Percentiles rank a stretch among this genome's conserved stretches.
Evolutionary conservation across 2,113 vertebrate species (phyloP).

Genomic region (Mustelus asterias): DNA sequence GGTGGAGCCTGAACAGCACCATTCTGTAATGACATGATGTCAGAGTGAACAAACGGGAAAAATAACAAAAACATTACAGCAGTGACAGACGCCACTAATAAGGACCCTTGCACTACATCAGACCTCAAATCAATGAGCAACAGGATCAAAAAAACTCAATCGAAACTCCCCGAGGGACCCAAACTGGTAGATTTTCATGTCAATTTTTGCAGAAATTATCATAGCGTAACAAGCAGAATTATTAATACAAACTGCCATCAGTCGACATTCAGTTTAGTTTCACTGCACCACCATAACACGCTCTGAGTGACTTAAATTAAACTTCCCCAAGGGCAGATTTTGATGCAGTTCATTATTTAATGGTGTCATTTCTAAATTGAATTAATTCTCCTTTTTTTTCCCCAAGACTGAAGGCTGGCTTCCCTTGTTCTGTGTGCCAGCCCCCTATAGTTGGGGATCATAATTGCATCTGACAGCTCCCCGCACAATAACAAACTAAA

Average conservation of each 20-base stretch:
- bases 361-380: constrained; percentile 57
- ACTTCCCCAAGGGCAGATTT: constrained; percentile 39
- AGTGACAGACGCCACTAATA: constrained; percentile 92
- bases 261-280: constrained; percentile 36
- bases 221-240: constrained; percentile 45
- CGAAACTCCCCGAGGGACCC: constrained; percentile 70
- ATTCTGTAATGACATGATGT: constrained; percentile 97
- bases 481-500: constrained; percentile 34
- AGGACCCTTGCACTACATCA: constrained; percentile 71
- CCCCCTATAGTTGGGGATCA: constrained; percentile 32
- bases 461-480: constrained; percentile 36
- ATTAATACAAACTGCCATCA: constrained; percentile 37
- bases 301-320: constrained; percentile 38
- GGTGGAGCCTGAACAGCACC: constrained; percentile 83
- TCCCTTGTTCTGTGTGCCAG: constrained; percentile 43
- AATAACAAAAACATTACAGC: constrained; percentile 74
- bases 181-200: constrained; percentile 61
- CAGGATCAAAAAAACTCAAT: constrained; percentile 70
- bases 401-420: constrained; percentile 44
- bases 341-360: constrained; percentile 61
- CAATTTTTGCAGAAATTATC: constrained; percentile 55
- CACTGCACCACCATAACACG: constrained; percentile 33
- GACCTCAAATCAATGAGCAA: constrained; percentile 75
- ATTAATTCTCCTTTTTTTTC: constrained; percentile 44
- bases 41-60: constrained; percentile 92